These are phyloP conservation scores for Strix uralensis DNA, from an alignment of 2,113 vertebrate genomes.

Conservation along the genomic window DNA sequence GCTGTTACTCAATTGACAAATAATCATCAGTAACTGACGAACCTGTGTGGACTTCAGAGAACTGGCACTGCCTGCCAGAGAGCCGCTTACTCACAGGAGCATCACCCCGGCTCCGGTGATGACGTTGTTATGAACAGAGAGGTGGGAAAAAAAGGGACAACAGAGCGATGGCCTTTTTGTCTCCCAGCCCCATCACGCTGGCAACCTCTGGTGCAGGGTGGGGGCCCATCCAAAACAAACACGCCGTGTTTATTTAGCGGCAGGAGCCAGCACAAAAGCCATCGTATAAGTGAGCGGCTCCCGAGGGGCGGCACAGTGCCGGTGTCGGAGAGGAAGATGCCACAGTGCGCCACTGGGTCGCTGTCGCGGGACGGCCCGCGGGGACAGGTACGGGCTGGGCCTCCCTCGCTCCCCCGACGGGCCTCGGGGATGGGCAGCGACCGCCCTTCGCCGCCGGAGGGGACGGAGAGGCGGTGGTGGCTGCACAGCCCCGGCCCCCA, in stretches of 20 bases:
- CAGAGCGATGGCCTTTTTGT: not conserved
- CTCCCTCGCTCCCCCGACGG: not conserved
- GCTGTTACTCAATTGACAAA: not conserved
- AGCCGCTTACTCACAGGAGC: rapidly evolving
- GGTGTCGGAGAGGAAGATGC: not conserved
- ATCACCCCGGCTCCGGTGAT: rapidly evolving
- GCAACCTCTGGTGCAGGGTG: not conserved
- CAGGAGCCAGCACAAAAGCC: not conserved
- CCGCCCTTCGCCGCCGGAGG: rapidly evolving
- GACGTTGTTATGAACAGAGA: not conserved
- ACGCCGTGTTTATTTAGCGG: not conserved
- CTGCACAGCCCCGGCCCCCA: not conserved
- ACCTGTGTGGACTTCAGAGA: not conserved
- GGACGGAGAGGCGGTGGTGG: rapidly evolving
- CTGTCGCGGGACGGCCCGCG: not conserved
- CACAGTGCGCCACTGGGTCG: not conserved
- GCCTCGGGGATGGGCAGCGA: not conserved
- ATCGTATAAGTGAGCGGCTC: not conserved
- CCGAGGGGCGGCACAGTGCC: not conserved
- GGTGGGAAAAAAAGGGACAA: not conserved
- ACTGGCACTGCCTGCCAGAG: not conserved
- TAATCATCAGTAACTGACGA: rapidly evolving
- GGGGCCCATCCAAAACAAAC: not conserved
- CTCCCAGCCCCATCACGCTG: not conserved
- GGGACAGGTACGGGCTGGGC: not conserved